Evolutionary conservation across 2,888 invertebrate species (phyloP).

Genomic region (Heliconius hortense): DNA sequence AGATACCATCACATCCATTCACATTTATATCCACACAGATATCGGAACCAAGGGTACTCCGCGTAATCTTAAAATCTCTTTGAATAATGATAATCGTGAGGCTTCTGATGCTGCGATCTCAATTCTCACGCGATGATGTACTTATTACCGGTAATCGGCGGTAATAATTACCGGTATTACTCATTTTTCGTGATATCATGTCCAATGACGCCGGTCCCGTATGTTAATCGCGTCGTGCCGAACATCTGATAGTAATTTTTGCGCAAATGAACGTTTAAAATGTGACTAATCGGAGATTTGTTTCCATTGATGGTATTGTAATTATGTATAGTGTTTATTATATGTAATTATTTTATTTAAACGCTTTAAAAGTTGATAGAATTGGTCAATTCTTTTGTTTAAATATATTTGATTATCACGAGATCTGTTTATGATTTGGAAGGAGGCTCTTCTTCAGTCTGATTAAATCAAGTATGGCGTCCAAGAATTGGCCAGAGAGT

Average conservation of each 20-base stretch:
- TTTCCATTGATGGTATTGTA: constrained; percentile 49
- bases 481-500: too few relatives aligned
- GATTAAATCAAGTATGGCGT: too few relatives aligned
- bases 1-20: constrained; percentile 24
- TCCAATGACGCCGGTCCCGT: constrained; percentile 59
- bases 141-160: constrained; percentile 39
- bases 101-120: constrained; percentile 38
- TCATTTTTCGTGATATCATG: constrained; percentile 65
- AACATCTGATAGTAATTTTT: constrained; percentile 64
- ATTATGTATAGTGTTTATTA: background rate
- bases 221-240: constrained; percentile 66
- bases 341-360: background rate
- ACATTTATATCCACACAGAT: constrained; percentile 32
- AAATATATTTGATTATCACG: background rate
- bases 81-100: constrained; percentile 42
- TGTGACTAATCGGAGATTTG: constrained; percentile 69
- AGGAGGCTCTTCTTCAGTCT: too few relatives aligned
- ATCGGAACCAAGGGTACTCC: constrained; percentile 30
- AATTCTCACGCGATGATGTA: constrained; percentile 42
- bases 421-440: too few relatives aligned
- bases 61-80: constrained; percentile 39
- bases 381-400: background rate
- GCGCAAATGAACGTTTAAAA: constrained; percentile 64
- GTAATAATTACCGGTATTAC: constrained; percentile 49
- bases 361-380: background rate